Percentiles rank a stretch among this genome's conserved stretches.
These are phyloP conservation scores for Astropecten irregularis DNA, from an alignment of 53 echinoderm and acorn worm species.

Conservation along the genomic window DNA sequence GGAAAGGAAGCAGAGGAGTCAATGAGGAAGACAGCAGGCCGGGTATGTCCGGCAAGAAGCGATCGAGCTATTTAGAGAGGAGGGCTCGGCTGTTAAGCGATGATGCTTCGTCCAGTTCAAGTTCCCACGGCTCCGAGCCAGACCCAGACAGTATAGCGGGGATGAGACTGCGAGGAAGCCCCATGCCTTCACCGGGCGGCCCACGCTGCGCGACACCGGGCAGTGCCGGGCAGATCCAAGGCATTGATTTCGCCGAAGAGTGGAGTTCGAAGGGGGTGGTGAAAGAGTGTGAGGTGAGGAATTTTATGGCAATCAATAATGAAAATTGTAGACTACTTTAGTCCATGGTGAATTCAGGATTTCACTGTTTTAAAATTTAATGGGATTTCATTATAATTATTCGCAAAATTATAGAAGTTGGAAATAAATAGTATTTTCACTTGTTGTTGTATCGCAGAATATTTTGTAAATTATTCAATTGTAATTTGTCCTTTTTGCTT, in stretches of 20 bases:
- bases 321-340: neutral
- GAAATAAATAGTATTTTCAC: too few species aligned
- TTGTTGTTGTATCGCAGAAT: too few species aligned
- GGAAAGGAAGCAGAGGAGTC: conserved; percentile 33
- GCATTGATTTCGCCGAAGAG: conserved; percentile 39
- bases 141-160: conserved; percentile 49
- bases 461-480: too few species aligned
- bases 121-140: conserved; percentile 33
- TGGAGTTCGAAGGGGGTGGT: conserved; percentile 46
- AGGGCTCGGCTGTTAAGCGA: conserved; percentile 45
- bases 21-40: conserved; percentile 43
- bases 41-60: neutral
- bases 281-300: conserved; percentile 39
- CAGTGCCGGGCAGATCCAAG: neutral
- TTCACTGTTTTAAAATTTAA: too few species aligned
- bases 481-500: too few species aligned
- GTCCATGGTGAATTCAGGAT: neutral
- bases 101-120: neutral
- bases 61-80: neutral
- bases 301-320: neutral
- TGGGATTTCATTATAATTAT: too few species aligned
- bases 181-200: conserved; percentile 50
- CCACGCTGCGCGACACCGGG: neutral
- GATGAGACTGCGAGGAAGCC: conserved; percentile 55
- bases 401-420: too few species aligned